phyloP scores from a whole-genome alignment of 2,888 invertebrate genomes.

The Caenorhabditis macrosperma region DNA sequence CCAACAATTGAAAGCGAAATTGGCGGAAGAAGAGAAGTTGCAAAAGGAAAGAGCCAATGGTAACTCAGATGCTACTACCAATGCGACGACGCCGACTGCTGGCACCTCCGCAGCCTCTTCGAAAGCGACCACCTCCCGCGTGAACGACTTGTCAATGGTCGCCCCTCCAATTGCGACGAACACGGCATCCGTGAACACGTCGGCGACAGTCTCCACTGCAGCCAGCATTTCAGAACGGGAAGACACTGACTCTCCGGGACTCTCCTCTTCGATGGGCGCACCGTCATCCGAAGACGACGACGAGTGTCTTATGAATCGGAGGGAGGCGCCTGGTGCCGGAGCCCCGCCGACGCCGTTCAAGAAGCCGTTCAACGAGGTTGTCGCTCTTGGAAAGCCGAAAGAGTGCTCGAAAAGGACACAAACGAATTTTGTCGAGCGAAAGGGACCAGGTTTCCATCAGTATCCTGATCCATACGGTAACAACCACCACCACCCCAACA shows the following conservation, averaged over 20 bases:
- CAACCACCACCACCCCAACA: no score
- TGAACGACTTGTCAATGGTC: constrained; percentile 14
- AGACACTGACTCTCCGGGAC: constrained; percentile 49
- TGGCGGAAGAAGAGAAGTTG: constrained; percentile 7
- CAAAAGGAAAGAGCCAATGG: background rate
- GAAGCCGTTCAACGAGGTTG: constrained; percentile 55
- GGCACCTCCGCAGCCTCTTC: background rate
- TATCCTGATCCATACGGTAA: no score
- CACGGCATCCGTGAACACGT: constrained; percentile 51
- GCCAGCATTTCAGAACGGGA: constrained; percentile 49
- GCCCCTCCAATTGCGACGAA: constrained; percentile 49
- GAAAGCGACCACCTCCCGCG: background rate
- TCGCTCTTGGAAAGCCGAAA: constrained; percentile 32
- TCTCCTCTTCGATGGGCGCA: constrained; percentile 19
- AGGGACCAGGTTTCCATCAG: background rate
- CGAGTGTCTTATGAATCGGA: background rate
- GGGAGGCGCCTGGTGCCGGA: background rate
- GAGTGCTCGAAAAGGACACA: constrained; percentile 30
- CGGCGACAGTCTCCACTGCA: constrained; percentile 50
- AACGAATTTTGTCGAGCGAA: constrained; percentile 13
- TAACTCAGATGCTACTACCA: background rate
- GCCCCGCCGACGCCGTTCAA: constrained; percentile 22
- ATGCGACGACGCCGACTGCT: background rate
- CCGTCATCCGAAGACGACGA: constrained; percentile 50
- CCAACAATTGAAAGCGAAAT: constrained; percentile 1